Base-by-base conservation (phyloP, 2,113 vertebrate genomes). In the Tragelaphus imberbis region DNA sequence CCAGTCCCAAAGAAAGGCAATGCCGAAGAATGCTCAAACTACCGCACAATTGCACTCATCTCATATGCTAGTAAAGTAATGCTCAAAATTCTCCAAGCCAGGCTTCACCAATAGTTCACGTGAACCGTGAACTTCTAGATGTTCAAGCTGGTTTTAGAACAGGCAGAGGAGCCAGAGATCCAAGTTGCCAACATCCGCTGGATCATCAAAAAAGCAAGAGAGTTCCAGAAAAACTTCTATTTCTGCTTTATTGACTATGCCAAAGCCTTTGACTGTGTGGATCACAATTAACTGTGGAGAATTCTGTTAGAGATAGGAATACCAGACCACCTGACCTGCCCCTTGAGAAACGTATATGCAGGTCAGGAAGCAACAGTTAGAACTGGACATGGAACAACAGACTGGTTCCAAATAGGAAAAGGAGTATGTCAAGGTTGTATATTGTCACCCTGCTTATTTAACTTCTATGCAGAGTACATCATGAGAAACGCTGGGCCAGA, bases 21-120 rank as follows among this genome's bases (percentile, higher is more conserved):
- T 63, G 30, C 61, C 30, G 33, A 63, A 63, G 61, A 63, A 33
- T 63, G 61, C 30, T 63, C 61, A 63, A 16, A 63, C 61, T 16
- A 63, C 6, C 0, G 0, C 1, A 16, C 61, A 4, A 3, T 63
- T 63, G 61, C 6, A 33, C 61, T 63, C 30, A 63, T 33, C 61
- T 63, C 3, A 33, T 7, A 63, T 16, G 15, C 61, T 63, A 63
- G 14, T 63, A 63, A 63, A 63, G 13, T 63, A 63, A 33, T 63
- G 61, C 61, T 63, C 30, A 63, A 63, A 63, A 33, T 16, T 63
- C 61, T 63, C 61, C 61, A 63, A 33, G 61, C 61, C 61, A 16
- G 3, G 6, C 30, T 63, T 63, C 61, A 63, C 7, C 30, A 63
- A 16, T 63, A 63, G 21, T 58, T 58, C 56, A 58, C 1, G 6